Evolutionary conservation across 2,797 vertebrate genomes (phyloP).

Genomic region (Caiman crocodilus): DNA sequence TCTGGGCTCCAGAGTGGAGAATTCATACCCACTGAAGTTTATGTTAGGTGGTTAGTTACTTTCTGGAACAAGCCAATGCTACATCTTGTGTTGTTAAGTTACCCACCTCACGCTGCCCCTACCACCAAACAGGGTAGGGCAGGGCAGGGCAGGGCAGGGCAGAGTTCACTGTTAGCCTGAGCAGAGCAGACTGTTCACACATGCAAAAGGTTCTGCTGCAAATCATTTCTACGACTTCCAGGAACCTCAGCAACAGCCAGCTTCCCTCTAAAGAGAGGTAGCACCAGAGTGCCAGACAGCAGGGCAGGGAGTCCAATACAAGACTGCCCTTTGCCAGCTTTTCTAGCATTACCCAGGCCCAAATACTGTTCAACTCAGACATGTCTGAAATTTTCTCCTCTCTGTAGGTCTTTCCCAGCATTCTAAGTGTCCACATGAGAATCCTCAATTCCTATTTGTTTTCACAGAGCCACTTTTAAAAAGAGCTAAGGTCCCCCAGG

Average conservation of each 20-base stretch:
- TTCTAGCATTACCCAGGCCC: rapidly evolving
- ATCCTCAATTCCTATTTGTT: background rate
- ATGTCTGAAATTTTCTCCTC: background rate
- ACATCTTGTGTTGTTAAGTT: background rate
- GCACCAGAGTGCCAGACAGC: background rate
- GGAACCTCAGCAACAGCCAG: background rate
- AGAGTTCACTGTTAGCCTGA: rapidly evolving
- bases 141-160: background rate
- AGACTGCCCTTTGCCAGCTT: background rate
- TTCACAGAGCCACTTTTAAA: rapidly evolving
- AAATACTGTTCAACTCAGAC: background rate
- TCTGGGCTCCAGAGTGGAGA: background rate
- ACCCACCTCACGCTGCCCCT: background rate
- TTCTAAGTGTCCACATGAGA: background rate
- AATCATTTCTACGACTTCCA: slow-evolving; percentile 6
- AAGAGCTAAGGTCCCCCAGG: background rate
- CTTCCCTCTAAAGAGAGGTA: background rate
- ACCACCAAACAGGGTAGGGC: background rate
- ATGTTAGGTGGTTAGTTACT: background rate
- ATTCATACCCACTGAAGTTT: background rate
- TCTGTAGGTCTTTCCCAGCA: background rate
- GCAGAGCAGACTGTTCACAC: background rate
- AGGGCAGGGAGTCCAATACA: background rate
- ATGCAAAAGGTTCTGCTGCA: background rate
- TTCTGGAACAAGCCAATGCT: background rate